A percentile compares a stretch with the other conserved stretches of the same genome.
Evolutionary conservation across 2,888 invertebrate genomes (phyloP).

Genomic region (Drosophila macrothrix): DNA sequence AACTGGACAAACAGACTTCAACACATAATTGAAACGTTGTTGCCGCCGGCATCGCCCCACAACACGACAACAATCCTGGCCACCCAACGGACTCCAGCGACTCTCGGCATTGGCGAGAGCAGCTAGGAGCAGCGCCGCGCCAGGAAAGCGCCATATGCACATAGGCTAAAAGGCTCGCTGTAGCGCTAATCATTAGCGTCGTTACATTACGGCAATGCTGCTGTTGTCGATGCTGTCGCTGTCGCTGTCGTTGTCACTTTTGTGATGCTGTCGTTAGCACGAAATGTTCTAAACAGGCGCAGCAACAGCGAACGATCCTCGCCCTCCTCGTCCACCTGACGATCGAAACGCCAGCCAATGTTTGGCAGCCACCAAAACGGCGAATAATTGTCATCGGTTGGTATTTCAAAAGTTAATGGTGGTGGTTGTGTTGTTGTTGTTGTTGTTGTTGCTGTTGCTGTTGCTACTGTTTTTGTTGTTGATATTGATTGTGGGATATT

Average conservation of each 20-base stretch:
- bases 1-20: constrained; percentile 62
- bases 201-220: constrained; percentile 21
- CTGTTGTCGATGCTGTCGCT: background rate
- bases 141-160: constrained; percentile 1
- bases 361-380: constrained; percentile 84
- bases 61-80: constrained; percentile 19
- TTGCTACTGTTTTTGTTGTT: constrained; percentile 11
- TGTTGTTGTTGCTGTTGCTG: constrained; percentile 27
- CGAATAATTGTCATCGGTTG: constrained; percentile 48
- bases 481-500: constrained; percentile 36
- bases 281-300: constrained; percentile 78
- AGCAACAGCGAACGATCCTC: constrained; percentile 80
- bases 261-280: constrained; percentile 34
- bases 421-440: constrained; percentile 43
- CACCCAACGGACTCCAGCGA: constrained; percentile 39
- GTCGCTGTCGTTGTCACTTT: constrained; percentile 3
- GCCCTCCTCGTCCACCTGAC: constrained; percentile 61
- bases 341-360: constrained; percentile 81
- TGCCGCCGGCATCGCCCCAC: constrained; percentile 44
- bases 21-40: constrained; percentile 63
- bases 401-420: constrained; percentile 37
- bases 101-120: constrained; percentile 45
- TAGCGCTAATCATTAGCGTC: constrained; percentile 26
- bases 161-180: constrained; percentile 11
- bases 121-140: constrained; percentile 36